Percentiles rank a stretch among this genome's conserved stretches.
Conservation (phyloP, 2,797 vertebrate species). For the Nothura maculosa region DNA sequence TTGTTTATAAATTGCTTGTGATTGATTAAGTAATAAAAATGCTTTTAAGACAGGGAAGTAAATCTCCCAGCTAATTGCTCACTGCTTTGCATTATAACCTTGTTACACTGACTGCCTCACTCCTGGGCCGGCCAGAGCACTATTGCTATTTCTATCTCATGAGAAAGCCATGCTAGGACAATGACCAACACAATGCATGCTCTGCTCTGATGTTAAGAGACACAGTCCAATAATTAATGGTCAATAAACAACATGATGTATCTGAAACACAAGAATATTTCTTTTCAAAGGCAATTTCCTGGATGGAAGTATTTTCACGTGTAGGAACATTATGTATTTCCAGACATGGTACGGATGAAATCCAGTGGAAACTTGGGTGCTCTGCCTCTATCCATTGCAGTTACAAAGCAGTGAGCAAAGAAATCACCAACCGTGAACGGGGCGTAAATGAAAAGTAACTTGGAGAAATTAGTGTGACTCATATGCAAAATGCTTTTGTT, state of each 20-base stretch:
- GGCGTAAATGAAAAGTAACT: neutral
- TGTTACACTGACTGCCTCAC: conserved; percentile 42
- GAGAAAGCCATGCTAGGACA: conserved; percentile 57
- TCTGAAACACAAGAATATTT: conserved; percentile 19
- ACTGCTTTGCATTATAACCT: conserved; percentile 79
- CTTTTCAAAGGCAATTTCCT: conserved; percentile 33
- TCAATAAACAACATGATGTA: conserved; percentile 9
- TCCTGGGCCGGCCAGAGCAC: neutral
- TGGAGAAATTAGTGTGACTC: neutral
- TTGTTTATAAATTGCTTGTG: conserved; percentile 84
- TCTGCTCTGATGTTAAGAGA: conserved; percentile 40
- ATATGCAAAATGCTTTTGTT: neutral
- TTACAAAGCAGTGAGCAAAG: neutral
- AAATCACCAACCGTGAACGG: neutral
- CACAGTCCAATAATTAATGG: conserved; percentile 48
- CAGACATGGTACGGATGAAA: neutral
- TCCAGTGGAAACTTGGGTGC: neutral
- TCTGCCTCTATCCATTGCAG: neutral
- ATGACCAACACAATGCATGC: conserved; percentile 10
- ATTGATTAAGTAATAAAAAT: conserved; percentile 87
- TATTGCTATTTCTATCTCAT: conserved; percentile 41
- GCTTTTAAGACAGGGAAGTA: conserved; percentile 85
- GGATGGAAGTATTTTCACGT: neutral
- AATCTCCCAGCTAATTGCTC: conserved; percentile 82
- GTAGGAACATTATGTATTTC: neutral